Evolutionary conservation across 2,888 invertebrate genomes (phyloP), one percentile per base, ranked within the genome.

Genomic region (Pachydiplax longipennis): DNA sequence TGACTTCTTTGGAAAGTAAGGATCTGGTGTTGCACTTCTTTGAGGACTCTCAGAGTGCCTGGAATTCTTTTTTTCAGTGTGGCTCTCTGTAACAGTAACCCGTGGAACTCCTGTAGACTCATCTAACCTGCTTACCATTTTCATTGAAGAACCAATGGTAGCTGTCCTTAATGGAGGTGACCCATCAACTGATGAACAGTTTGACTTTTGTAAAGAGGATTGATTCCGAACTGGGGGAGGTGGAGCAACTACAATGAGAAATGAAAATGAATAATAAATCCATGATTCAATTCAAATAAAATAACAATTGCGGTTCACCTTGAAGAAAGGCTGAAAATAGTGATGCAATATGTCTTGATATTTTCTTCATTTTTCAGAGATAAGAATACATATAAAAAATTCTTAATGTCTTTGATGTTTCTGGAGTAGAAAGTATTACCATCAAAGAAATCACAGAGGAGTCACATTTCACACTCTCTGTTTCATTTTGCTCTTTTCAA

Each of bases 1-100:
- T 92, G 93, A 44, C 92, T 92, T 91, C 93, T 93, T 91, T 93
- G 92, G 92, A 92, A 91, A 91, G 35, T 83, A 65, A 13, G 91
- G 48, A 65, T 91, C 91, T 31, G 91, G 91, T 18, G 82, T 91
- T 18, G 91, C 82, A 61, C 87, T 87, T 80, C 90, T 80, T 80
- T 90, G 90, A 18, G 73, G 90, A 53, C 90, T 90, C 3, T 73
- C 61, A 44, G 90, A 80, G 5, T 48, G 53, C 25, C 83, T 82
- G 65, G 83, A 65, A 25, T 53, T 58, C 58, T 37, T 91, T 31
- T 83, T 61, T 0, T 81, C 61, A 53, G 2, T 35, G 48, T 83
- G 61, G 40, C 65, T 82, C 25, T 83, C 82, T 0, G 83, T 73
- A 18, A 91, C 91, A 18, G 65, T 65, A n/a, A 61, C 90, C 25